Percentiles rank a stretch among this genome's conserved stretches.
Conservation (phyloP, 2,797 vertebrate species). For the Stomatorhinus walkeri region DNA sequence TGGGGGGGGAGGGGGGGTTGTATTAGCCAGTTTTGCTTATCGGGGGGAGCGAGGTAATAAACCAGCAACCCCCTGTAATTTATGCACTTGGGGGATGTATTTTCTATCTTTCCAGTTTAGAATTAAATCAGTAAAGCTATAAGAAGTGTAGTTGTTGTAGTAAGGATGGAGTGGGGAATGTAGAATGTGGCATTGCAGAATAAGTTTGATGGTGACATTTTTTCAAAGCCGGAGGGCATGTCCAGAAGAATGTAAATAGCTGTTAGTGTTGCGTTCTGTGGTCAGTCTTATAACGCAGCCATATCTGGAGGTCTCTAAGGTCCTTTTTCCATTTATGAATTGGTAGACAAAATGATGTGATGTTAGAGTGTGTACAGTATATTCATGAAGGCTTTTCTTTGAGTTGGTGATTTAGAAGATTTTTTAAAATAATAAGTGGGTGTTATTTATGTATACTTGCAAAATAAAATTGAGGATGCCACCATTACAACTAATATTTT, state of each 20-base stretch:
- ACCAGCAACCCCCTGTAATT: neutral
- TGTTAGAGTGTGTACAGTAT: neutral
- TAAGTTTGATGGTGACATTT: neutral
- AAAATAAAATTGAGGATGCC: neutral
- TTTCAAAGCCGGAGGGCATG: neutral
- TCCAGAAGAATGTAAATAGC: neutral
- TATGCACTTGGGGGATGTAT: neutral
- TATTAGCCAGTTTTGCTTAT: neutral
- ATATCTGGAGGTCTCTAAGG: neutral
- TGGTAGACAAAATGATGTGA: neutral
- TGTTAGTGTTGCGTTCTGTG: neutral
- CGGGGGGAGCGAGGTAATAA: neutral
- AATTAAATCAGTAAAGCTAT: neutral
- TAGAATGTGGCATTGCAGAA: neutral
- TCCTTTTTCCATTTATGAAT: neutral
- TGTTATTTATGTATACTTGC: neutral
- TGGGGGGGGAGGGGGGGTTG: neutral
- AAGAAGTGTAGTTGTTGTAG: neutral
- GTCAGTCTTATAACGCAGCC: neutral
- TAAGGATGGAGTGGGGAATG: neutral
- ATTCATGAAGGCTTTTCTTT: neutral
- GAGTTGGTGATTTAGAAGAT: neutral
- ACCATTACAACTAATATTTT: neutral
- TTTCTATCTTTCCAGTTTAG: neutral
- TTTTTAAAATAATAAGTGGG: neutral